Evolutionary conservation across 1,140 invertebrate species (phyloP).

Genomic region (Drosophila aff.): DNA sequence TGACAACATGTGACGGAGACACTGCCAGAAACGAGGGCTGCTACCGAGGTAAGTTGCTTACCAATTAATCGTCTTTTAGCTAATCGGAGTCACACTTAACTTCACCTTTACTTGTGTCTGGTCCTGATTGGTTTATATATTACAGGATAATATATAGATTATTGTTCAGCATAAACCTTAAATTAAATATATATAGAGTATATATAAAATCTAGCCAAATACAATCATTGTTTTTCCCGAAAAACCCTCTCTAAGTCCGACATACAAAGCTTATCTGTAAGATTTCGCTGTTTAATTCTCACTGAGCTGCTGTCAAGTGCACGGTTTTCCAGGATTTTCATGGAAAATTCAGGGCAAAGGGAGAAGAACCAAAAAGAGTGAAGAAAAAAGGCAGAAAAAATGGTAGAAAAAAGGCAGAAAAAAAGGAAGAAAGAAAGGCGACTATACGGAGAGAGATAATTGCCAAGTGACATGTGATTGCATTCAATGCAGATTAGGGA

Average conservation of each 20-base stretch:
- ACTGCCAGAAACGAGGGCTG: constrained; percentile 12
- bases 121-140: background rate
- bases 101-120: background rate
- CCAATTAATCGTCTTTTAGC: constrained; percentile 22
- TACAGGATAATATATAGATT: background rate
- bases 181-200: background rate
- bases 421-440: background rate
- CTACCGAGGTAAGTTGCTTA: background rate
- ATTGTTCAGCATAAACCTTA: background rate
- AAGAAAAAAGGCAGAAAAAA: background rate
- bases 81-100: background rate
- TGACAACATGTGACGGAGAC: constrained; percentile 18
- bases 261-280: background rate
- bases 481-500: constrained; percentile 1
- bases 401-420: background rate
- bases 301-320: constrained; percentile 25
- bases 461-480: constrained; percentile 17
- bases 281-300: background rate
- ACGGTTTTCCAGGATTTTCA: constrained; percentile 15
- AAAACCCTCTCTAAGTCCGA: background rate
- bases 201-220: background rate
- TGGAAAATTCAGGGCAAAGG: constrained; percentile 5
- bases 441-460: background rate
- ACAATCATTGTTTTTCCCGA: background rate
- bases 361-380: background rate